Evolutionary conservation across 2,113 vertebrate genomes (phyloP).

Genomic region (Saguinus midas): DNA sequence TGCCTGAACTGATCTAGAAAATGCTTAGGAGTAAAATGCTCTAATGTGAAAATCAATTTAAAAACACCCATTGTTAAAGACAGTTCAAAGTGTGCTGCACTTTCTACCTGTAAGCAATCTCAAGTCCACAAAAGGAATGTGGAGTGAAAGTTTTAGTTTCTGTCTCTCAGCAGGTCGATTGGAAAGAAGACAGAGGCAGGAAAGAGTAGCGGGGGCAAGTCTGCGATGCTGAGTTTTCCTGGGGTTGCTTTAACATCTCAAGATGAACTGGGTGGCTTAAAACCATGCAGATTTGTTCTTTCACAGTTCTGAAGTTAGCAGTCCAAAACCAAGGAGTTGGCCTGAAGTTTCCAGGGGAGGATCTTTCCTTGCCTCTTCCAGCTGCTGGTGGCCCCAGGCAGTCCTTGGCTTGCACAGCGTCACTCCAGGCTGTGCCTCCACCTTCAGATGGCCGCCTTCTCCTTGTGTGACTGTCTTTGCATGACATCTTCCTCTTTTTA

Average conservation of each 20-base stretch:
- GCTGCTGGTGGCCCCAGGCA: not conserved
- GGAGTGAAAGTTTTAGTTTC: not conserved
- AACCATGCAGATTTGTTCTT: not conserved
- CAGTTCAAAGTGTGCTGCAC: not conserved
- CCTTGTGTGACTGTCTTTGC: not conserved
- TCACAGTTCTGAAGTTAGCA: not conserved
- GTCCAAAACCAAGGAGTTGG: too few species aligned
- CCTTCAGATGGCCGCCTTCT: accelerated
- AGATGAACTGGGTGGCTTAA: not conserved
- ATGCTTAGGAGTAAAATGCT: not conserved
- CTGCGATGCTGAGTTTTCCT: not conserved
- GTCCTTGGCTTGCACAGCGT: not conserved
- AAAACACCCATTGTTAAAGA: not conserved
- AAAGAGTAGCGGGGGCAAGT: too few species aligned
- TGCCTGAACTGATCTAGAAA: not conserved
- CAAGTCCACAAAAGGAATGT: not conserved
- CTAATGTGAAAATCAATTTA: not conserved
- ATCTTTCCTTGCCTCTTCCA: too few species aligned
- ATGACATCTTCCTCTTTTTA: not conserved
- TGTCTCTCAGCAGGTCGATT: not conserved
- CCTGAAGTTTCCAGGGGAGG: not conserved
- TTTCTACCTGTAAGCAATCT: not conserved
- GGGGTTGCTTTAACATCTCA: not conserved
- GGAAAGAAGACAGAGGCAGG: not conserved
- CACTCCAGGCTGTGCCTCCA: not conserved